phyloP scores from a whole-genome alignment of 1,140 invertebrate species.

The Drosophila melanogaster region Release_6_plus_ISO1_MT NT_033777.3:15382501-15383000 shows the following conservation, averaged over 20 bases:
- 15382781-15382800: slow-evolving; percentile 29
- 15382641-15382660: slow-evolving; percentile 51
- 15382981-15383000: not conserved
- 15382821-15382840: slow-evolving; percentile 7
- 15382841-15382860: not conserved
- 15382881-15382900: slow-evolving; percentile 12
- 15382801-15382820: slow-evolving; percentile 10
- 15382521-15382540: slow-evolving; percentile 44
- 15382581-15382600: slow-evolving; percentile 49
- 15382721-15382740: slow-evolving; percentile 26
- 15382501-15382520: slow-evolving; percentile 28
- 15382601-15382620: slow-evolving; percentile 46
- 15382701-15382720: slow-evolving; percentile 46
- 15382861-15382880: slow-evolving; percentile 27
- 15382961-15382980: not conserved
- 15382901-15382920: slow-evolving; percentile 41
- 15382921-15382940: not conserved
- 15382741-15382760: slow-evolving; percentile 18
- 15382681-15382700: slow-evolving; percentile 52
- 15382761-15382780: slow-evolving; percentile 27
- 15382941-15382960: not conserved
- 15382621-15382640: slow-evolving; percentile 49
- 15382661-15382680: slow-evolving; percentile 42
- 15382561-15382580: slow-evolving; percentile 42
- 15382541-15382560: slow-evolving; percentile 34